phyloP scores from a whole-genome alignment of 2,888 invertebrate species.

The Drosophila glabriapex region DNA sequence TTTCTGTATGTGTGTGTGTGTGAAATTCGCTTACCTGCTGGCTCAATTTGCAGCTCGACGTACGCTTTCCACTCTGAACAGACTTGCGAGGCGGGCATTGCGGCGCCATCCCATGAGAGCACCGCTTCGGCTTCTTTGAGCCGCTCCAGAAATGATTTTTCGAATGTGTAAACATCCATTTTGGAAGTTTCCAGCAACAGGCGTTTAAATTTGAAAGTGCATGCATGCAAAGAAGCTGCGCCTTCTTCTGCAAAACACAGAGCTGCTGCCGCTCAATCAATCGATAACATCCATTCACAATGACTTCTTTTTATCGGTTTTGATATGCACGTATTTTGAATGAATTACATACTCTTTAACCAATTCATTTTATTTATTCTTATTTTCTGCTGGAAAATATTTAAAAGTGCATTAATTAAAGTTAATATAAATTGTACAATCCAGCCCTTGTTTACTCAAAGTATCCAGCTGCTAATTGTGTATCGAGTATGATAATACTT shows the following conservation, averaged over 20 bases:
- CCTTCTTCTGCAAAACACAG: conserved; percentile 13
- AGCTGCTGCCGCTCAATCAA: conserved; percentile 8
- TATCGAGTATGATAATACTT: not conserved
- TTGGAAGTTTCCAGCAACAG: conserved; percentile 14
- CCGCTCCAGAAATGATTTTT: conserved; percentile 87
- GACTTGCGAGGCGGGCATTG: conserved; percentile 86
- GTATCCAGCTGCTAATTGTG: not conserved
- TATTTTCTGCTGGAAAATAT: not conserved
- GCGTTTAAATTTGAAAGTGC: conserved; percentile 57
- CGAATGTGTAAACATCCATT: conserved; percentile 88
- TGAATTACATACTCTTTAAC: not conserved
- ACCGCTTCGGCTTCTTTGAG: conserved; percentile 86
- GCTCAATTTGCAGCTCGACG: conserved; percentile 87
- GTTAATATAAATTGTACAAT: not conserved
- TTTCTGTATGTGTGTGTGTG: conserved; percentile 25
- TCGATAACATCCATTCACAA: conserved; percentile 26
- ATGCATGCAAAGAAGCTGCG: conserved; percentile 33
- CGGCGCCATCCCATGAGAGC: conserved; percentile 84
- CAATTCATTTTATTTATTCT: not conserved
- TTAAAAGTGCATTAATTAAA: not conserved
- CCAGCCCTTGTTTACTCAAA: not conserved
- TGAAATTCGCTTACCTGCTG: conserved; percentile 77
- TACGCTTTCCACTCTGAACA: conserved; percentile 87
- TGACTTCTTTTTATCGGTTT: not conserved
- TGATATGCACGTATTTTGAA: not conserved